Percentiles rank a stretch among this genome's conserved stretches.
phyloP scores from a whole-genome alignment of 2,888 invertebrate species.

The Saturnia pavonia region DNA sequence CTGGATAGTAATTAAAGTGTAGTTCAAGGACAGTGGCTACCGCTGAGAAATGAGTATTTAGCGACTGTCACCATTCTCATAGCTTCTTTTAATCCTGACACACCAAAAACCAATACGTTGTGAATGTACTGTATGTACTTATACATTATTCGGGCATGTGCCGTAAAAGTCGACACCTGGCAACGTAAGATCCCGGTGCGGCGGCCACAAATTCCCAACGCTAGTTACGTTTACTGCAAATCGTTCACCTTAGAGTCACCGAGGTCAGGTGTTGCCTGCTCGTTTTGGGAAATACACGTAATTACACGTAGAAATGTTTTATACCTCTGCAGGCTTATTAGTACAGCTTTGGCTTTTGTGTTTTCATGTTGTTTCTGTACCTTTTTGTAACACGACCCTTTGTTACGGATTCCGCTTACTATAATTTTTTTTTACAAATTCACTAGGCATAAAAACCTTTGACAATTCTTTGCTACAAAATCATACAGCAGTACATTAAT shows the following conservation, averaged over 20 bases:
- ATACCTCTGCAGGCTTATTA: neutral
- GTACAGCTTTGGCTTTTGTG: neutral
- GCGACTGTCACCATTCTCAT: too few relatives aligned
- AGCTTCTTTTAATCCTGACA: too few relatives aligned
- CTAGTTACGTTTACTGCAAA: slow-evolving; percentile 10
- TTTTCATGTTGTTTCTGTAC: slow-evolving; percentile 1
- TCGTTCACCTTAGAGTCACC: slow-evolving; percentile 5
- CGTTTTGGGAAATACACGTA: slow-evolving; percentile 10
- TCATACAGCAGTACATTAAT: neutral
- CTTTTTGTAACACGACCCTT: neutral
- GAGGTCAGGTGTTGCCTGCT: slow-evolving; percentile 10
- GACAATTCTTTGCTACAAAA: neutral
- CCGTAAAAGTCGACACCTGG: neutral
- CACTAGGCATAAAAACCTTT: neutral
- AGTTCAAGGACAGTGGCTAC: too few relatives aligned
- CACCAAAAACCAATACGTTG: too few relatives aligned
- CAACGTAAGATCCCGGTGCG: neutral
- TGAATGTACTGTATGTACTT: too few relatives aligned
- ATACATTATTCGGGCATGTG: neutral
- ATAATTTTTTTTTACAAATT: neutral
- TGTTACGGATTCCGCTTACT: neutral
- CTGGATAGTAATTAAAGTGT: too few relatives aligned
- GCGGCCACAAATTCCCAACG: slow-evolving; percentile 1
- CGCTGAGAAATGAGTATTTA: too few relatives aligned
- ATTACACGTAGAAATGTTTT: slow-evolving; percentile 4